Conservation (phyloP, 1,140 invertebrate genomes). For the Euborellia annulipes region DNA sequence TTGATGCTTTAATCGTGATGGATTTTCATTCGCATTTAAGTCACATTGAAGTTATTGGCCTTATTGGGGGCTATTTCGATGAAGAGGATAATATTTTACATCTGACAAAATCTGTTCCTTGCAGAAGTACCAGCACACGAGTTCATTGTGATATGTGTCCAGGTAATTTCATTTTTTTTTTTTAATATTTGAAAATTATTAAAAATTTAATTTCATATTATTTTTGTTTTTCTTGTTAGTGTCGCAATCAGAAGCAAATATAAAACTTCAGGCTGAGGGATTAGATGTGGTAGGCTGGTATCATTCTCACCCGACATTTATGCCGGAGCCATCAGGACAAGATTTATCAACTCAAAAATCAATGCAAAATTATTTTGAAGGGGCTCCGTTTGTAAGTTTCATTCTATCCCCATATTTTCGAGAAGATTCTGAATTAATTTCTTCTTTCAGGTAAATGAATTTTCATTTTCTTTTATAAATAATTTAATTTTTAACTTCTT, state of each 20-base stretch:
- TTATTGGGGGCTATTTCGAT: conserved; percentile 40
- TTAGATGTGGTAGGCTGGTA: conserved; percentile 44
- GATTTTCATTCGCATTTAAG: conserved; percentile 52
- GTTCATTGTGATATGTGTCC: conserved; percentile 66
- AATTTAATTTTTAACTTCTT: too few relatives aligned
- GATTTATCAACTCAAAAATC: conserved; percentile 42
- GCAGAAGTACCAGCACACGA: conserved; percentile 37
- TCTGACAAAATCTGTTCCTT: conserved; percentile 37
- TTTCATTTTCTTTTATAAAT: conserved; percentile 8
- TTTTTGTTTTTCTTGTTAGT: conserved; percentile 22
- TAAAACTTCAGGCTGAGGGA: conserved; percentile 30
- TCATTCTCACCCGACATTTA: conserved; percentile 48
- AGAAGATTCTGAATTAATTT: conserved; percentile 22
- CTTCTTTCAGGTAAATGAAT: conserved; percentile 12
- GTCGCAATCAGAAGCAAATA: conserved; percentile 37
- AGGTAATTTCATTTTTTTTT: conserved; percentile 26
- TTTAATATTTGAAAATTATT: conserved; percentile 5
- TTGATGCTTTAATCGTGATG: conserved; percentile 42
- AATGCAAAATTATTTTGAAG: conserved; percentile 39
- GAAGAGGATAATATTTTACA: conserved; percentile 20
- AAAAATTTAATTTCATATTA: neutral
- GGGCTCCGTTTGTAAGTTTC: conserved; percentile 37
- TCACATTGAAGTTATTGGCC: conserved; percentile 52
- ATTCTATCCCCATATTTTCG: conserved; percentile 37
- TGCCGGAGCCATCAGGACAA: conserved; percentile 40